These are phyloP conservation scores for Bos javanicus DNA, from an alignment of 2,113 vertebrate genomes.

Conservation along the genomic window DNA sequence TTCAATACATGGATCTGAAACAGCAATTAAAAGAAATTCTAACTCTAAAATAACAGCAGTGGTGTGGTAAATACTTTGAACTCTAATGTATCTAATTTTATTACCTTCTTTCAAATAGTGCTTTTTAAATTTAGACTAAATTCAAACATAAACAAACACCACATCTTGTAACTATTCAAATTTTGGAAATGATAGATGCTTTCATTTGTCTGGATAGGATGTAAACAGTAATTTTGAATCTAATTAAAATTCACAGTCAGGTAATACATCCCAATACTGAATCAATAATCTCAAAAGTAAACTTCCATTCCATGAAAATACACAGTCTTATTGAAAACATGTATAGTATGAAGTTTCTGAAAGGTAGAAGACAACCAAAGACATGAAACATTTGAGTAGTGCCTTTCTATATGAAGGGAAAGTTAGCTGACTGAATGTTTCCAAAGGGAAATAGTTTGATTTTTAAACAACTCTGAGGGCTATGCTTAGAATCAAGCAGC, in stretches of 20 bases:
- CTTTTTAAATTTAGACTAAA: not conserved
- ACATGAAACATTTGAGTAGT: not conserved
- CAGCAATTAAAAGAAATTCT: not conserved
- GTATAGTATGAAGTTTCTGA: not conserved
- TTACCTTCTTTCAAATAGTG: not conserved
- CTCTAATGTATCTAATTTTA: not conserved
- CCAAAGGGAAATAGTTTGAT: not conserved
- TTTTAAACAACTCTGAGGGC: not conserved
- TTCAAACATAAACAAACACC: not conserved
- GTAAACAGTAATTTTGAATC: not conserved
- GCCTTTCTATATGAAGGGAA: not conserved
- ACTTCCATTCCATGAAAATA: not conserved
- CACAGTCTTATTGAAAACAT: not conserved
- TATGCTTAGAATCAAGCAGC: conserved; percentile 20
- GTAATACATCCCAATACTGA: not conserved
- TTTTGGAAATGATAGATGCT: not conserved
- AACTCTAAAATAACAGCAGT: not conserved
- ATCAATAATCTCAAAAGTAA: not conserved
- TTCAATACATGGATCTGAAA: not conserved
- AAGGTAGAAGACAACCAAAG: not conserved
- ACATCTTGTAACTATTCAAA: not conserved
- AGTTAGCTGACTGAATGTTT: conserved; percentile 7
- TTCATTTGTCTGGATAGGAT: not conserved
- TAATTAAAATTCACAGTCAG: conserved; percentile 4
- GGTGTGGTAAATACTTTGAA: not conserved